Percentiles rank a stretch among this genome's conserved stretches.
Conservation (phyloP, 2,113 vertebrate genomes). For the Myanophis thanlyinensis region DNA sequence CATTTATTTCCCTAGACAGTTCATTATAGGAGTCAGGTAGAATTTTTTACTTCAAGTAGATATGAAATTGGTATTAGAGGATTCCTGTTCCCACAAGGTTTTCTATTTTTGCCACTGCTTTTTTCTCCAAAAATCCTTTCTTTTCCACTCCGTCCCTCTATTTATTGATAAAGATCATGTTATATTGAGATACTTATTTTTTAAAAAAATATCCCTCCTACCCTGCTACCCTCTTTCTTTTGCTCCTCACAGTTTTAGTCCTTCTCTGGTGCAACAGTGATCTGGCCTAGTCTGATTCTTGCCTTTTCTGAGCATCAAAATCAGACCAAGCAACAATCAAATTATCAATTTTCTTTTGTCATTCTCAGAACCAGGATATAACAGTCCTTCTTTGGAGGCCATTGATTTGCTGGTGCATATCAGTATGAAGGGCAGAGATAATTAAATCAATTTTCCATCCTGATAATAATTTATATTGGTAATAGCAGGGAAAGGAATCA, state of each 20-base stretch:
- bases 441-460: background rate
- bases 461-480: background rate
- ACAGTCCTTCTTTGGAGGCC: background rate
- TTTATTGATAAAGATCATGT: background rate
- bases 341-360: background rate
- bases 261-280: background rate
- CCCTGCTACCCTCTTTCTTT: background rate
- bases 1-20: constrained; percentile 27
- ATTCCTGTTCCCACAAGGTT: constrained; percentile 16
- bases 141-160: no score
- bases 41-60: constrained; percentile 37
- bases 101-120: constrained; percentile 1
- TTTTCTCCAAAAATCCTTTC: background rate
- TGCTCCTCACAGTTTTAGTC: background rate
- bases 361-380: background rate
- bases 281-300: background rate
- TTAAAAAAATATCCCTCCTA: background rate
- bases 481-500: background rate
- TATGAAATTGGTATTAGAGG: constrained; percentile 15
- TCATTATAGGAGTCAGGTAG: constrained; percentile 12
- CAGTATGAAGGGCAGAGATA: background rate
- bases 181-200: background rate
- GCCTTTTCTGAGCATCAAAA: background rate
- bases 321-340: background rate
- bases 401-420: background rate